Evolutionary conservation across 2,797 vertebrate genomes (phyloP).

Genomic region (Bovichtus variegatus): DNA sequence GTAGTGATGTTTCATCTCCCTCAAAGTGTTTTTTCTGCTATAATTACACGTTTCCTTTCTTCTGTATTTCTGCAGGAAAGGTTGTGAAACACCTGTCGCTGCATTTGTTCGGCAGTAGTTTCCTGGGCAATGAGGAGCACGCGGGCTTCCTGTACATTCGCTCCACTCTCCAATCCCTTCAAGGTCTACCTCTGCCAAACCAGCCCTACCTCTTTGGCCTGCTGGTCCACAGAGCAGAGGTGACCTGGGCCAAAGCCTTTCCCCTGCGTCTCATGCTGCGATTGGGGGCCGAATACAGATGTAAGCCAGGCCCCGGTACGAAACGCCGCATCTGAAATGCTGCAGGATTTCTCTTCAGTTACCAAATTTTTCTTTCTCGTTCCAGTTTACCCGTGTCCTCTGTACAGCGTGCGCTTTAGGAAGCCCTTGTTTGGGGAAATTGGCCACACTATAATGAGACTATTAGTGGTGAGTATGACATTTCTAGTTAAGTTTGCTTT

Average conservation of each 20-base stretch:
- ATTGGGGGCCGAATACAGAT: conserved; percentile 96
- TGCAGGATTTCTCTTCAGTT: not conserved
- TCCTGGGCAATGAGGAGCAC: conserved; percentile 94
- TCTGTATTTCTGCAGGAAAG: conserved; percentile 86
- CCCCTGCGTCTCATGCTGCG: conserved; percentile 96
- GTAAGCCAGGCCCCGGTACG: conserved; percentile 81
- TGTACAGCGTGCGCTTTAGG: conserved; percentile 96
- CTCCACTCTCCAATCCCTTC: conserved; percentile 96
- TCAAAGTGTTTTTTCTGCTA: not conserved
- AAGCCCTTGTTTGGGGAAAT: conserved; percentile 98
- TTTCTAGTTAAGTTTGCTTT: conserved; percentile 5
- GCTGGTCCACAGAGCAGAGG: conserved; percentile 96
- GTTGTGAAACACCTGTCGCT: conserved; percentile 93
- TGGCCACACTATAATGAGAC: conserved; percentile 98
- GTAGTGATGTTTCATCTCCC: not conserved
- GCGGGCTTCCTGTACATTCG: conserved; percentile 95
- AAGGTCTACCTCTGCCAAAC: conserved; percentile 95
- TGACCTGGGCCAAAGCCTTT: conserved; percentile 97
- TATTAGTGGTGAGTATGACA: conserved; percentile 92
- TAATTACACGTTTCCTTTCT: not conserved
- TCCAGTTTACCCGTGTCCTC: conserved; percentile 96
- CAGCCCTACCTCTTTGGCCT: conserved; percentile 97
- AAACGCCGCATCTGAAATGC: not conserved
- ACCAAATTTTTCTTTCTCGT: conserved; percentile 21
- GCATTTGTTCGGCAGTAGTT: conserved; percentile 92